These are phyloP conservation scores for Sesia apiformis DNA, from an alignment of 2,888 invertebrate genomes.

Conservation along the genomic window DNA sequence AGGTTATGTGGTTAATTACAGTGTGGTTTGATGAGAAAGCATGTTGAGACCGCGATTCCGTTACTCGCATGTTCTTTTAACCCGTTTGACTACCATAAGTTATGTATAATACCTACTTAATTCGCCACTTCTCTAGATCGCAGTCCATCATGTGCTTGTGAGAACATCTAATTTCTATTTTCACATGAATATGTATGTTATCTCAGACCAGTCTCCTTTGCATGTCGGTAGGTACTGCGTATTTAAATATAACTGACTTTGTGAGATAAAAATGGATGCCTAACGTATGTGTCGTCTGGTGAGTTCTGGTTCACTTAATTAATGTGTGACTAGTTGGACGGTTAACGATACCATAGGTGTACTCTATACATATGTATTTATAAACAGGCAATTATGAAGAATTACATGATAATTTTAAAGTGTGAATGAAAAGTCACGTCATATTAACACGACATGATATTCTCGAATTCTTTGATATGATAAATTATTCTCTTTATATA, in stretches of 20 bases:
- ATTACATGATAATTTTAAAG: not conserved
- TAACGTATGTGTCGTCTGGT: not conserved
- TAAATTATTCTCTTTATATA: too few species aligned
- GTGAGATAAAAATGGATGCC: too few species aligned
- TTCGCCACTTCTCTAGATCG: constrained; percentile 6
- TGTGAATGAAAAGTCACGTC: not conserved
- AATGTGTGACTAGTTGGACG: too few species aligned
- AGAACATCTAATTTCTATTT: constrained; percentile 12
- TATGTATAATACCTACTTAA: constrained; percentile 7
- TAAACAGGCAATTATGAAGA: not conserved
- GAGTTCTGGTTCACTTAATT: not conserved
- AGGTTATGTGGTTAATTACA: constrained; percentile 8
- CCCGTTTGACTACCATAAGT: constrained; percentile 37
- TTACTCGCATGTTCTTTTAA: constrained; percentile 55
- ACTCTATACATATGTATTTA: not conserved
- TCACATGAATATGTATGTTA: constrained; percentile 11
- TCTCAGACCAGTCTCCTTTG: constrained; percentile 2
- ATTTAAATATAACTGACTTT: not conserved
- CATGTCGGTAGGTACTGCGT: constrained; percentile 1
- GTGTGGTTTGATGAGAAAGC: constrained; percentile 33
- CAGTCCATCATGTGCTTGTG: constrained; percentile 4
- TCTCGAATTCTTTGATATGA: not conserved
- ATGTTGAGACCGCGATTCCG: constrained; percentile 46
- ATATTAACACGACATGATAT: not conserved
- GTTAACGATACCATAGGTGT: too few species aligned